Base-by-base conservation (phyloP, 30 jellyfish, hydroid and myxozoan species). In the Turritopsis dohrnii region DNA sequence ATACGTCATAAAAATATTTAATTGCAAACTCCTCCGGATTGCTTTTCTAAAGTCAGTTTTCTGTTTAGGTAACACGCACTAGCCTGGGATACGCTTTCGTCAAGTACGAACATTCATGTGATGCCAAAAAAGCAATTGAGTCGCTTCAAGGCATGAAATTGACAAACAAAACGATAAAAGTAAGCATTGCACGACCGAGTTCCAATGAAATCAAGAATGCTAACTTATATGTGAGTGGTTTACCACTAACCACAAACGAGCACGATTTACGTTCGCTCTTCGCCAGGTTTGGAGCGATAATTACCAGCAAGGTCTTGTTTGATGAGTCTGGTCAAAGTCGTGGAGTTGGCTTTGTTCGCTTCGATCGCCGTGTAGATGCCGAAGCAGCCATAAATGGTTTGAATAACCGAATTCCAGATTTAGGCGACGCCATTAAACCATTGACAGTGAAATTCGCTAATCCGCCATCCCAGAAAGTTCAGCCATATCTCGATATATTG, bases 61-160 rank as follows among this genome's bases (percentile, higher is more conserved):
- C 8, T 69, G 28, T 77, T 53, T 54, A 80, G 87, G 87, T 80
- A 28, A 89, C 97, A 24, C 87, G 94, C 27, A 95, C 95, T 16
- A 90, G 98, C 79, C 96, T 95, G 79, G 99, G 99, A 7, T 95
- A 95, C 90, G 99, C 97, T n/a, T 95, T 95, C 84, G 99, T 95
- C 27, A 95, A 95, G 31, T 95, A 88, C 84, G 88, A 91, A 79
- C 86, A 82, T 82, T 82, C 94, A 17, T 66, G 41, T 28, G 96
- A 89, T 74, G 97, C 99, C 53, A 87, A 60, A 60, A 85, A 95
- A 85, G 99, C 99, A 27, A 90, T 95, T 79, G 97, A 95, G n/a
- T 81, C 97, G 19, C 95, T 95, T 21, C 91, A 93, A 20, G 96
- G 97, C 18, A 95, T 95, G 97, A 95, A 88, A 91, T 89, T 95